Evolutionary conservation across 1,140 invertebrate genomes (phyloP), one percentile per base, ranked within the genome.

Genomic region (Megathymus violae): DNA sequence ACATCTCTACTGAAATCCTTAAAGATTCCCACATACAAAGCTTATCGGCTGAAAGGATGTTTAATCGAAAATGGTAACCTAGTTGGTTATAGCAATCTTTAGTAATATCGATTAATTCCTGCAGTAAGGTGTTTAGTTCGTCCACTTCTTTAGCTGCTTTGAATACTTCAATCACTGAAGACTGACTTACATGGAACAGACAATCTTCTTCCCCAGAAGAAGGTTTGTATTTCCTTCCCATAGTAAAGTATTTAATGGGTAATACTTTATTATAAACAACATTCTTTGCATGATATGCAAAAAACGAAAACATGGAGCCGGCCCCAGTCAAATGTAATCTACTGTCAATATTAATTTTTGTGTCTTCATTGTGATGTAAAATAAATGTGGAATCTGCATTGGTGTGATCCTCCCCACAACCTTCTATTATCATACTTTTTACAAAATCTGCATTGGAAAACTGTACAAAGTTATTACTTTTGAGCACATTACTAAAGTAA

Each of bases 361-460:
- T 78, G 27, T 92, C 69, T 17, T 92, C 89, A 64, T 88, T 84
- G 27, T 92, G 83, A 64, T 93, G 80, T 11, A 95, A 67, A 14
- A 94, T 91, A 67, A 94, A 95, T 3, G 92, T 86, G 14, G 85
- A 63, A 11, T 77, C 71, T 1, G 92, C 86, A 75, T 93, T 84
- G 13, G 89, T 88, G 60, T 93, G 93, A 76, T 94, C 85, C 9
- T 91, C 68, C 10, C 94, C 94, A 70, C 93, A 93, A 3, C 94
- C 95, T 87, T 96, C 95, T 4, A 95, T 86, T 13, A 96, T 77
- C 0, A 94, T 69, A 78, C 94, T 95, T 52, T 93, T 93, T 36
- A 89, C 82, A 83, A 96, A 95, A 82, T 96, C 95, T 4, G 94
- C 81, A 85, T 94, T 94, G 6, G 93, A 93, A 82, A 94, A 93